Evolutionary conservation across 2,113 vertebrate species (phyloP).

Genomic region (Chiloscyllium plagiosum): DNA sequence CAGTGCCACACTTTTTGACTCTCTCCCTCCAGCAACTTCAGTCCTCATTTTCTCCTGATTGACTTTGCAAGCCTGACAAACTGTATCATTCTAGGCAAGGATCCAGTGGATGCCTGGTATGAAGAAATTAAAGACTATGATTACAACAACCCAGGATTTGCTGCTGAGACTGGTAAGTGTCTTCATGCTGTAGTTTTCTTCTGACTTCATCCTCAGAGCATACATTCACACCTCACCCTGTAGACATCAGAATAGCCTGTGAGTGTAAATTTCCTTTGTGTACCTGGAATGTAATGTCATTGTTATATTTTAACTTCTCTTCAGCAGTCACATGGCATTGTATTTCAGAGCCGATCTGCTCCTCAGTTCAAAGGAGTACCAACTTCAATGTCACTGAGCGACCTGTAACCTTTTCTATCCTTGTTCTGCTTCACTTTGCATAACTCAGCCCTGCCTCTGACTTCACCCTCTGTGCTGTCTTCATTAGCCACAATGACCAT

Average conservation of each 20-base stretch:
- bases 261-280: no score
- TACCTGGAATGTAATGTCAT: background rate
- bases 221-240: background rate
- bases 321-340: background rate
- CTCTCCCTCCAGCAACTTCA: no score
- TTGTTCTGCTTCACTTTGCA: background rate
- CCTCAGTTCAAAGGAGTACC: background rate
- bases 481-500: background rate
- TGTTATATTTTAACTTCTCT: background rate
- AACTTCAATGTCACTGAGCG: background rate
- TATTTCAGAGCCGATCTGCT: background rate
- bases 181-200: background rate
- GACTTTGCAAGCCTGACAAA: background rate
- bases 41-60: background rate
- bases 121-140: constrained; percentile 26
- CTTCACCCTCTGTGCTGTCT: background rate
- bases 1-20: no score
- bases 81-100: constrained; percentile 25
- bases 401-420: no score
- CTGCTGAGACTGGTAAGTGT: background rate
- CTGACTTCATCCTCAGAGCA: background rate
- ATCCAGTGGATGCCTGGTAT: constrained; percentile 23
- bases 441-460: background rate
- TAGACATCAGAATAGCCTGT: background rate
- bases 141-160: constrained; percentile 16